Evolutionary conservation across 2,113 vertebrate genomes (phyloP).

Genomic region (Platycercus adscitus): DNA sequence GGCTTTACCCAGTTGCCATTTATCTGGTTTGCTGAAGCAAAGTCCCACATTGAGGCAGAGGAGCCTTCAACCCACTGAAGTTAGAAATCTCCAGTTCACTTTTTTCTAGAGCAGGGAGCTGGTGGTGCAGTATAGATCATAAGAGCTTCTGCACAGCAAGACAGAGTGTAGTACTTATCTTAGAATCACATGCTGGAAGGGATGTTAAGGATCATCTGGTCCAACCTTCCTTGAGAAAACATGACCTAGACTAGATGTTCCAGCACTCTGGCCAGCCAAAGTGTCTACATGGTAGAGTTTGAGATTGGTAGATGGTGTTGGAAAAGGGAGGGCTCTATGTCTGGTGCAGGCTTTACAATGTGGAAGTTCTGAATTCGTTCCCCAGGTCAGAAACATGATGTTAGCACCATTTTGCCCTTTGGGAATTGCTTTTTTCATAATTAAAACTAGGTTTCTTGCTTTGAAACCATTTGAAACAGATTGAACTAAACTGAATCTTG

Average conservation of each 20-base stretch:
- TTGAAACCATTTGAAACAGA: neutral
- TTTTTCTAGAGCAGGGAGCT: neutral
- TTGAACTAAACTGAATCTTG: neutral
- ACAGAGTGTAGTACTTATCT: neutral
- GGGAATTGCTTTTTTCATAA: neutral
- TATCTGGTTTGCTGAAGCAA: neutral
- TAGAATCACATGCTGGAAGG: neutral
- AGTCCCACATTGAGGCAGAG: neutral
- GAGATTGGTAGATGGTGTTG: fast-evolving
- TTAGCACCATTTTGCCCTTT: neutral
- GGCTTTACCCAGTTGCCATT: neutral
- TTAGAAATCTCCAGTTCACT: neutral
- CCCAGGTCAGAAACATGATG: neutral
- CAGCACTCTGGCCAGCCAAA: neutral
- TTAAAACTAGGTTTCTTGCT: neutral
- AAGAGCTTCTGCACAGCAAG: neutral
- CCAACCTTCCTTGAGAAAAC: neutral
- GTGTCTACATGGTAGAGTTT: neutral
- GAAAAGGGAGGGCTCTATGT: neutral
- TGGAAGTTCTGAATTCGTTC: neutral
- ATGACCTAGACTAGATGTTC: neutral
- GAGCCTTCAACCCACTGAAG: neutral
- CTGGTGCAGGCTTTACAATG: neutral
- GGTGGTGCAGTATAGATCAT: neutral
- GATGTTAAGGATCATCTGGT: neutral